Conservation (phyloP, 2,888 invertebrate species). For the Kuschelorhynchus macadamiae region DNA sequence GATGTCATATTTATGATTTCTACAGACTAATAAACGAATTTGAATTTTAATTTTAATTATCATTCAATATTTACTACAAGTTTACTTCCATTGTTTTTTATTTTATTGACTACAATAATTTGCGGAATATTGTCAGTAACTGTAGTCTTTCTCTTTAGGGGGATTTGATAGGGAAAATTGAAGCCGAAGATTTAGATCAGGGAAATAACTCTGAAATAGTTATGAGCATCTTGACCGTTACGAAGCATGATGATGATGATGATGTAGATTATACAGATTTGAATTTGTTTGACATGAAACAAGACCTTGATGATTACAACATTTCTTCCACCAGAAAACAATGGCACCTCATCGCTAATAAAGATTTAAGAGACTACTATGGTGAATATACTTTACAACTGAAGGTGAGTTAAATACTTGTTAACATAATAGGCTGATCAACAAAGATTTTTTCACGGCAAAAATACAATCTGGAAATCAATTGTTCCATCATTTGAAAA, state of each 20-base stretch:
- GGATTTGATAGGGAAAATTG: slow-evolving; percentile 52
- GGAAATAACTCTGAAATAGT: slow-evolving; percentile 53
- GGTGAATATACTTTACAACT: slow-evolving; percentile 73
- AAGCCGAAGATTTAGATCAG: slow-evolving; percentile 53
- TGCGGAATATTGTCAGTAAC: no score
- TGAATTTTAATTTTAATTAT: not conserved
- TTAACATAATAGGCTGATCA: no score
- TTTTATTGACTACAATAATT: no score
- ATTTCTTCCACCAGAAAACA: slow-evolving; percentile 57
- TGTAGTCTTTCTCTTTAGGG: slow-evolving; percentile 57
- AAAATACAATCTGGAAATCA: no score
- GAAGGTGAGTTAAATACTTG: slow-evolving; percentile 69
- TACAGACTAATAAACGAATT: no score
- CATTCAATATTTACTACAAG: not conserved
- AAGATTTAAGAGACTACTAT: slow-evolving; percentile 72
- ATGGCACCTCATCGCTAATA: slow-evolving; percentile 68
- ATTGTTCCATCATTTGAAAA: no score
- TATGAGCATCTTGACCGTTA: slow-evolving; percentile 61
- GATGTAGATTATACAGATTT: slow-evolving; percentile 67
- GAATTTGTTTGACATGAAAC: slow-evolving; percentile 53
- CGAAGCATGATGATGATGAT: slow-evolving; percentile 61
- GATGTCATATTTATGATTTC: no score
- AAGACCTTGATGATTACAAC: slow-evolving; percentile 57
- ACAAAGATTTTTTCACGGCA: no score
- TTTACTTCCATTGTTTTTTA: no score